Evolutionary conservation across 1,140 invertebrate genomes (phyloP), one percentile per base, ranked within the genome.

Genomic region (Aphis gossypii): DNA sequence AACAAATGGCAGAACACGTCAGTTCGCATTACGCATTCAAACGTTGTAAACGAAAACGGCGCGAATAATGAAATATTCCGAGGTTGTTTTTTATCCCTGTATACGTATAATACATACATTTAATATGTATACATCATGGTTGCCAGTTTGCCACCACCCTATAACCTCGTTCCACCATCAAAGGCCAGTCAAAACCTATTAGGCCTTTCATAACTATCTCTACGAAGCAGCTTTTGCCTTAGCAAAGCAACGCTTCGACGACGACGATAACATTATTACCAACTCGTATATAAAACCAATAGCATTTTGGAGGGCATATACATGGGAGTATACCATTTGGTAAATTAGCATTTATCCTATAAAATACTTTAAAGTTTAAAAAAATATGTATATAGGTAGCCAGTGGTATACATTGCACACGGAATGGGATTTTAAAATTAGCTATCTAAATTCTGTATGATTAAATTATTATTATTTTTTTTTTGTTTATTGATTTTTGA

Each of bases 101-200:
- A n/a, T 35, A 9, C 6, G 14, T 76, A n/a, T n/a, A n/a, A 18
- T 76, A n/a, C n/a, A n/a, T 76, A 76, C n/a, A 76, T 76, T 76
- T 76, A 76, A 76, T 35, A 76, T 35, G n/a, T 76, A 76, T 60
- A 60, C 9, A 68, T 6, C 30, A 76, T n/a, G 30, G 30, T 76
- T n/a, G 5, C 11, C 30, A 35, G 60, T 11, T 76, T n/a, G 5
- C 11, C 30, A 35, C n/a, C 30, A 5, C 60, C 60, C 21, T n/a
- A 48, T 87, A 48, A 46, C 14, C 14, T 6, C 46, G 30, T 21
- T 6, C 84, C 44, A 18, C 21, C 21, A 46, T 91, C 90, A 91
- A 91, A 76, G 90, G 41, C 90, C 35, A 76, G 68, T 83, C 91
- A 92, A 92, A 60, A 48, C 82, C 2, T 46, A 92, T 92, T 92